A percentile compares a stretch with the other conserved stretches of the same genome.
Evolutionary conservation across 1,140 invertebrate species (phyloP).

Genomic region (Venustaconcha ellipsiformis): DNA sequence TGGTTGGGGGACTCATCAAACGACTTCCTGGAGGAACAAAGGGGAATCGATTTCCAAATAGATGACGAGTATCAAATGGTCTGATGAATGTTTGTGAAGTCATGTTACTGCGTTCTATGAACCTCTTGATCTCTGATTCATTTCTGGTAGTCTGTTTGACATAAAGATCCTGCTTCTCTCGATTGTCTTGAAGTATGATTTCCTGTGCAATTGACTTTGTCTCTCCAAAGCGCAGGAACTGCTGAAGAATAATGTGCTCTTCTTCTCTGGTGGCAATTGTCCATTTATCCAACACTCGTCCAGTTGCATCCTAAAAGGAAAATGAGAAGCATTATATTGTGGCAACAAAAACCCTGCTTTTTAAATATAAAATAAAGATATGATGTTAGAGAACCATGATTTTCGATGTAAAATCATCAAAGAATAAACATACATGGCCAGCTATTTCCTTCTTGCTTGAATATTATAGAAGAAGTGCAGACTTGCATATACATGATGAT

Average conservation of each 20-base stretch:
- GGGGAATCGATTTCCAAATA: constrained; percentile 55
- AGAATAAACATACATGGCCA: too few species aligned
- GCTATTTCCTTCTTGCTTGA: too few species aligned
- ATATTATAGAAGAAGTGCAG: too few species aligned
- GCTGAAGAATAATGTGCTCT: constrained; percentile 86
- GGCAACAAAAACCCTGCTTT: constrained; percentile 3
- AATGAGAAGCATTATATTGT: constrained; percentile 20
- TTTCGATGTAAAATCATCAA: too few species aligned
- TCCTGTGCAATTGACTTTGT: constrained; percentile 86
- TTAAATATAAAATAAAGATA: neutral
- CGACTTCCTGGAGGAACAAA: constrained; percentile 49
- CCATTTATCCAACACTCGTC: constrained; percentile 83
- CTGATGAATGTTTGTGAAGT: constrained; percentile 64
- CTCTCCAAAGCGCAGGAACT: constrained; percentile 87
- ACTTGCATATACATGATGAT: too few species aligned
- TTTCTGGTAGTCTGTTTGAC: constrained; percentile 60
- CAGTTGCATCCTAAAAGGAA: constrained; percentile 72
- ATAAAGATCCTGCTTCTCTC: constrained; percentile 64
- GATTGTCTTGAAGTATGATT: constrained; percentile 77
- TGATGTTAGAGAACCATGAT: too few species aligned
- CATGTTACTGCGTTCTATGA: constrained; percentile 71
- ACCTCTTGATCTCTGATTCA: constrained; percentile 74
- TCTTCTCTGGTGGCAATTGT: constrained; percentile 85
- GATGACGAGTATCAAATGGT: constrained; percentile 54
- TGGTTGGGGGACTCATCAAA: constrained; percentile 47